A percentile compares a stretch with the other conserved stretches of the same genome.
These are phyloP conservation scores for Acanthopleura granulata DNA, from an alignment of 2,888 invertebrate species.

Conservation along the genomic window DNA sequence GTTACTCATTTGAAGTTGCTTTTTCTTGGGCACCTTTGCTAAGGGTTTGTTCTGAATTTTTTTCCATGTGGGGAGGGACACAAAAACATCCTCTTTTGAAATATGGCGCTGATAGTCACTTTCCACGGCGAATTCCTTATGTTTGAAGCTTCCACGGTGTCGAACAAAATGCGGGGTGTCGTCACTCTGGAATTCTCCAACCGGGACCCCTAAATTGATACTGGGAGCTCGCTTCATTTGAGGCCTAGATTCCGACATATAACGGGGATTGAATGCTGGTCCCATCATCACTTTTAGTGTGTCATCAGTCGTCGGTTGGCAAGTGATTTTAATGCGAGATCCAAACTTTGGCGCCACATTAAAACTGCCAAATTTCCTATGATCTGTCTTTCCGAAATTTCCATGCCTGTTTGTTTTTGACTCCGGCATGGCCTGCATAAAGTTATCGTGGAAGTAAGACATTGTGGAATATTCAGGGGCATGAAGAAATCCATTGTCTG, in stretches of 20 bases:
- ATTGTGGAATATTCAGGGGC: neutral
- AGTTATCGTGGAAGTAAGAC: neutral
- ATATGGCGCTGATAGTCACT: conserved; percentile 22
- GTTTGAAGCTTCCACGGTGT: conserved; percentile 5
- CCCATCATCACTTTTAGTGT: conserved; percentile 26
- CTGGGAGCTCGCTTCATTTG: neutral
- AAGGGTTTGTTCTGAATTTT: too few species aligned
- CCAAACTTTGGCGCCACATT: too few species aligned
- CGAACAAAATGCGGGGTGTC: neutral
- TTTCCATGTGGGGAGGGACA: neutral
- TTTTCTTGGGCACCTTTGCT: neutral
- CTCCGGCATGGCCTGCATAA: neutral
- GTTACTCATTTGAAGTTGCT: neutral
- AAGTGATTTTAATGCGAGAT: conserved; percentile 17
- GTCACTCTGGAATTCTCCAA: neutral
- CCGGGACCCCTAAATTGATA: neutral
- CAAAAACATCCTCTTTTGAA: neutral
- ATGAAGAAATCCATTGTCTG: neutral
- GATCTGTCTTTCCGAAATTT: neutral
- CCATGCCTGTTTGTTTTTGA: neutral
- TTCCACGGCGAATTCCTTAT: conserved; percentile 21
- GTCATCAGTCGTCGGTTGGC: conserved; percentile 22
- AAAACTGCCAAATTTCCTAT: neutral
- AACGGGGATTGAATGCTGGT: conserved; percentile 31
- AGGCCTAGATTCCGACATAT: conserved; percentile 32